These are phyloP conservation scores for Gymnarchus niloticus DNA, from an alignment of 2,113 vertebrate species.

Conservation along the genomic window DNA sequence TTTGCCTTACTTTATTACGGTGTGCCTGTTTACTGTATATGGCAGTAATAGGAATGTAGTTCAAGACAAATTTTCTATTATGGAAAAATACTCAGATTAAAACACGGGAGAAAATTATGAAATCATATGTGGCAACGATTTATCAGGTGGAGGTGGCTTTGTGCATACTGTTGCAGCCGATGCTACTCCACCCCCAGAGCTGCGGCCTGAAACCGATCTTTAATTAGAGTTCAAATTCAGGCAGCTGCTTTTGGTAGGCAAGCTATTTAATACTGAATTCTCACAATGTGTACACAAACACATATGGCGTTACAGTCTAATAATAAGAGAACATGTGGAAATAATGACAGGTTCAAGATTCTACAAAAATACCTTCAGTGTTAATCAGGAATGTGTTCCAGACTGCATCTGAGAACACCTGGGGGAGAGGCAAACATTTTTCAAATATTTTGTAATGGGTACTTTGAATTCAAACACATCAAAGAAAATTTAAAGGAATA, in stretches of 20 bases:
- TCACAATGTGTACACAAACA: background rate
- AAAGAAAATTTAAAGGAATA: background rate
- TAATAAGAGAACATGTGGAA: background rate
- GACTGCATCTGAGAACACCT: background rate
- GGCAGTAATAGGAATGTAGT: background rate
- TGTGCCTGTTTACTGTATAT: background rate
- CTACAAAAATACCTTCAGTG: background rate
- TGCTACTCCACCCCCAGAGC: background rate
- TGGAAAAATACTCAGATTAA: background rate
- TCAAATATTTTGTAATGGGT: background rate
- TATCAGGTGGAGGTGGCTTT: background rate
- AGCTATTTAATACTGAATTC: background rate
- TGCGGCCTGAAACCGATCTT: slow-evolving; percentile 22
- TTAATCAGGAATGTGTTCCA: background rate
- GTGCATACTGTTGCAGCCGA: slow-evolving; percentile 19
- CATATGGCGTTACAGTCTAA: background rate
- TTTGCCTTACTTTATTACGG: background rate
- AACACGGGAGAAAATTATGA: background rate
- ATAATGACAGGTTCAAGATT: background rate
- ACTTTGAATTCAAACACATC: background rate
- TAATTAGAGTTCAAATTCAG: slow-evolving; percentile 20
- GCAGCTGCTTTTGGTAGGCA: slow-evolving; percentile 12
- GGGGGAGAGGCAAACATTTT: background rate
- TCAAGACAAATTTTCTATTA: background rate
- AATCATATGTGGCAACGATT: background rate